Evolutionary conservation across 2,888 invertebrate species (phyloP).

Genomic region (Argynnis bischoffii): DNA sequence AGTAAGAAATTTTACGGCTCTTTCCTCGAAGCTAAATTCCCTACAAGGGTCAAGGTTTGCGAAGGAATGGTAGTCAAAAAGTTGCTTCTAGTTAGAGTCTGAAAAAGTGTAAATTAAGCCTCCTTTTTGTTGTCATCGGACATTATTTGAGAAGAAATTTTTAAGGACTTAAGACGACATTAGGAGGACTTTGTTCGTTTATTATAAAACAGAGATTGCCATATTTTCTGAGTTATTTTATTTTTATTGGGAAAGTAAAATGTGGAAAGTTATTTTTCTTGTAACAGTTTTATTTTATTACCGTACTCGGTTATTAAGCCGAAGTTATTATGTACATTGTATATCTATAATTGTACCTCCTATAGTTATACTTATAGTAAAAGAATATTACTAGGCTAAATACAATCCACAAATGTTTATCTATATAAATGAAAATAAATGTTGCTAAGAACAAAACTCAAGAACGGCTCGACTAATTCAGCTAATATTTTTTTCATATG

Average conservation of each 20-base stretch:
- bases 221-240: background rate
- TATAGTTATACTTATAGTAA: no score
- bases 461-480: no score
- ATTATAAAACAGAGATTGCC: background rate
- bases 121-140: slow-evolving; percentile 24
- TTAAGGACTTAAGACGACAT: slow-evolving; percentile 20
- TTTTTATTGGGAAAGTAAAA: background rate
- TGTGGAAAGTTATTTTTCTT: background rate
- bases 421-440: no score
- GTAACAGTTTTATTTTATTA: no score
- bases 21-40: slow-evolving; percentile 27
- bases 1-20: slow-evolving; percentile 16
- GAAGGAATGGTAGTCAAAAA: slow-evolving; percentile 13
- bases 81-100: slow-evolving; percentile 32
- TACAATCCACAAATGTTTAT: no score
- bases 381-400: no score
- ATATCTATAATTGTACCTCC: no score
- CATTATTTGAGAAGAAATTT: slow-evolving; percentile 28
- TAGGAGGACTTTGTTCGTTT: slow-evolving; percentile 4
- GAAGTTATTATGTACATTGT: no score
- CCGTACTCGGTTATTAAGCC: no score
- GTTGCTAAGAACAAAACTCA: no score
- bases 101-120: slow-evolving; percentile 29
- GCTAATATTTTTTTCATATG: no score
- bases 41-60: slow-evolving; percentile 6